Evolutionary conservation across 2,888 invertebrate species (phyloP), one percentile per base, ranked within the genome.

Genomic region (Autographa gamma): DNA sequence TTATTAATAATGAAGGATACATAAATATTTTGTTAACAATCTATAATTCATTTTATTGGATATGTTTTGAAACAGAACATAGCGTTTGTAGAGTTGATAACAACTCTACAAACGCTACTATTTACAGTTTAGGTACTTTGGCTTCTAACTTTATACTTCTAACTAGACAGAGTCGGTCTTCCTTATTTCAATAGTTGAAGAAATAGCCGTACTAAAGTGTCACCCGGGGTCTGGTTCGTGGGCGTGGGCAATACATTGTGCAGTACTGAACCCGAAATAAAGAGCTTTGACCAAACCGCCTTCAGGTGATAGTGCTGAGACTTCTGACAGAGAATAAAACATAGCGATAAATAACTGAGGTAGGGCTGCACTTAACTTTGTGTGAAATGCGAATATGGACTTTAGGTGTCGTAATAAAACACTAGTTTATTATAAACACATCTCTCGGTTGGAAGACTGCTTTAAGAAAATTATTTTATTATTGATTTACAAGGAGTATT

Each of bases 1-100:
- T 79, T 71, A 84, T 82, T 69, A 71, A 74, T 81, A 83, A 83
- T 71, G 64, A 71, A 60, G 63, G n/a, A 56, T 58, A 67, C 74
- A 69, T 81, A 69, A 78, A 78, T 83, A 73, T 81, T 73, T 67
- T 70, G 56, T 74, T n/a, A 38, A 58, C 41, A 54, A 70, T 67
- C 66, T 63, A 65, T 73, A 54, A 31, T n/a, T 16, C n/a, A 8
- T 11, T 54, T 11, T 9, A 11, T 19, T 19, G 11, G 18, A n/a
- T n/a, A n/a, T n/a, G n/a, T n/a, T n/a, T n/a, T n/a, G n/a, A n/a
- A n/a, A n/a, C n/a, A n/a, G n/a, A n/a, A n/a, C n/a, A n/a, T n/a
- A n/a, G n/a, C n/a, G n/a, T n/a, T n/a, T n/a, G n/a, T n/a, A n/a
- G n/a, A n/a, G n/a, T n/a, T n/a, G n/a, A n/a, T n/a, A n/a, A n/a